phyloP scores from a whole-genome alignment of 2,888 invertebrate genomes.

The Thumatha senex region DNA sequence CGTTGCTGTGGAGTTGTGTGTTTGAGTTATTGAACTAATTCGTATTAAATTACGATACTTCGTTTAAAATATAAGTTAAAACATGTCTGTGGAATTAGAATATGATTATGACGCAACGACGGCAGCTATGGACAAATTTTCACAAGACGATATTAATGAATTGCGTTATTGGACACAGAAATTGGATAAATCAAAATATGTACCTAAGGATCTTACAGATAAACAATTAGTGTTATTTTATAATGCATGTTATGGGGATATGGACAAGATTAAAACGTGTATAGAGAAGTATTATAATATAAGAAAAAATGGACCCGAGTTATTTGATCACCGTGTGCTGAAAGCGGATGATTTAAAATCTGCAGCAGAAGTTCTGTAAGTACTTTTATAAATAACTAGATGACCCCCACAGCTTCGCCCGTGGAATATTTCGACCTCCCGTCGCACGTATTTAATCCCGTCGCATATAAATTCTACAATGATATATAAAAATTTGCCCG shows the following conservation, averaged over 20 bases:
- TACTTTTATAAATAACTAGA: too few species aligned
- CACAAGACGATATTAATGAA: constrained; percentile 72
- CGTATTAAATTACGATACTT: constrained; percentile 52
- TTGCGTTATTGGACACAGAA: constrained; percentile 74
- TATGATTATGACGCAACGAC: constrained; percentile 70
- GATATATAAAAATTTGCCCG: too few species aligned
- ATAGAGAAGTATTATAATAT: constrained; percentile 85
- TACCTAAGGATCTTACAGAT: constrained; percentile 79
- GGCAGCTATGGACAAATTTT: constrained; percentile 74
- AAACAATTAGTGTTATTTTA: constrained; percentile 86
- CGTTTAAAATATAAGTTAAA: constrained; percentile 36
- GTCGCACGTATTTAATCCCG: too few species aligned
- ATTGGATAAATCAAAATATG: constrained; percentile 74
- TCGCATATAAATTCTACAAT: too few species aligned
- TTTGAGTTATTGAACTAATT: constrained; percentile 34
- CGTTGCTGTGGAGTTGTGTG: constrained; percentile 40
- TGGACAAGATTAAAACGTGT: constrained; percentile 84
- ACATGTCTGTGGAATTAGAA: constrained; percentile 71
- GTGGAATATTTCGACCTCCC: too few species aligned
- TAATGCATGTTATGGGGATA: constrained; percentile 85
- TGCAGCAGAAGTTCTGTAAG: constrained; percentile 81
- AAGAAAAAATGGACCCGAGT: constrained; percentile 84
- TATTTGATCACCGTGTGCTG: constrained; percentile 84
- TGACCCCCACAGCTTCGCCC: too few species aligned
- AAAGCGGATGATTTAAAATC: constrained; percentile 74